Evolutionary conservation across 1,140 invertebrate species (phyloP), one percentile per base, ranked within the genome.

Genomic region (Metaphire vulgaris): DNA sequence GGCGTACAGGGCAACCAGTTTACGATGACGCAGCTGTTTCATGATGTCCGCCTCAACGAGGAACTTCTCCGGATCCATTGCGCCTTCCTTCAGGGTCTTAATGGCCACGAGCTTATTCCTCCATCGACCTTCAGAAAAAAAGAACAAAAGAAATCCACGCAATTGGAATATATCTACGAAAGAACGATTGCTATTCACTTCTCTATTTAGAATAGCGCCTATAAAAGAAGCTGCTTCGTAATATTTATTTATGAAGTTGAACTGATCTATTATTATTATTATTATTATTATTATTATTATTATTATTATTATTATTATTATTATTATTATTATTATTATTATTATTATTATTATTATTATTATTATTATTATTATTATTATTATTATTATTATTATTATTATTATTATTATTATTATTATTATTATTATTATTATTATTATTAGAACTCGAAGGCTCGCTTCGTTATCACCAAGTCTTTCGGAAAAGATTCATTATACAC

Each of bases 31-130:
- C 70, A 88, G 88, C 87, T 96, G 97, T 86, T 99, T 99, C 97
- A 99, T 99, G 69, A 99, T 98, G 88, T 98, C 95, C 28, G 97
- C 97, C 88, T 99, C 97, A 1, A 94, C 93, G 74, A 99, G 89
- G 89, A 99, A 99, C 87, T 98, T 96, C 86, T 95, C 92, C 0
- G 94, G 93, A 15, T 94, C 95, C 97, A 99, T 99, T 41, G 95
- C 94, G 32, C 74, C 76, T 80, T 93, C 92, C 82, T 96, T 90
- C 31, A 99, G 86, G 0, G 94, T 98, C 86, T 98, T 98, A 1
- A 98, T 94, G 28, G 96, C 96, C 33, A 98, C 96, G 77, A 92
- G 94, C 80, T 91, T 92, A 82, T 94, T 93, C 82, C 92, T 89
- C 93, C 94, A 95, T 85, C 94, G 94, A 31, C 88, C 89, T 89